These are phyloP conservation scores for Conomelus anceps DNA, from an alignment of 2,888 invertebrate species.

Conservation along the genomic window DNA sequence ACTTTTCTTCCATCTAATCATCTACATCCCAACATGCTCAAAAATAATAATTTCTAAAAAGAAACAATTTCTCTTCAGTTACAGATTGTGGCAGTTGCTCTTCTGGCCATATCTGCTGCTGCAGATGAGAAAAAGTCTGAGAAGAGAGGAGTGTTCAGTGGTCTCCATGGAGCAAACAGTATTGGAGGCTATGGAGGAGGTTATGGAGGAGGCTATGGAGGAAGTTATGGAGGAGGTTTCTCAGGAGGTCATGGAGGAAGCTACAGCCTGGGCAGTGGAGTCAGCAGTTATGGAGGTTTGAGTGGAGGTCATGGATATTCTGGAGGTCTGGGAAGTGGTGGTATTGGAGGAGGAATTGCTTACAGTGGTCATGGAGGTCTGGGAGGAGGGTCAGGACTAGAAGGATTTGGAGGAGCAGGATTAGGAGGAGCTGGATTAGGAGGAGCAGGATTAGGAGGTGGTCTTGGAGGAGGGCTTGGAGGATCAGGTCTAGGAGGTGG, in stretches of 20 bases:
- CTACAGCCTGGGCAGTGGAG: not conserved
- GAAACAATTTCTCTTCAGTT: conserved; percentile 5
- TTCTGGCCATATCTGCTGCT: conserved; percentile 20
- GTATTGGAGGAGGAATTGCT: not conserved
- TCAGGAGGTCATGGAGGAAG: conserved; percentile 8
- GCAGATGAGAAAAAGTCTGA: conserved; percentile 26
- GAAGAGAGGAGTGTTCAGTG: conserved; percentile 20
- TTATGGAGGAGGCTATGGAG: conserved; percentile 7
- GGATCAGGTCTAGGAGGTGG: conserved; percentile 7
- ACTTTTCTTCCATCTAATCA: too few relatives aligned
- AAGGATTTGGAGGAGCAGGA: not conserved
- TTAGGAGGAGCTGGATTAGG: not conserved
- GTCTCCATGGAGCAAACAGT: conserved; percentile 28
- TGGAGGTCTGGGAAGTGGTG: not conserved
- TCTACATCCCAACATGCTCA: too few relatives aligned
- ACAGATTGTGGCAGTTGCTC: conserved; percentile 18
- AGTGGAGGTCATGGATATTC: not conserved
- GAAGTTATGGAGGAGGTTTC: conserved; percentile 3
- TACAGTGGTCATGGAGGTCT: not conserved
- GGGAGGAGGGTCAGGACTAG: conserved; percentile 8
- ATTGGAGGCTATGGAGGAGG: conserved; percentile 35
- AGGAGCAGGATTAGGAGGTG: conserved; percentile 17
- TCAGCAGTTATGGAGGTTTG: conserved; percentile 9
- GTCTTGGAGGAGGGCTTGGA: not conserved
- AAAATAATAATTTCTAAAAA: too few relatives aligned